Evolutionary conservation across 30 jellyfish, hydroid and myxozoan species (phyloP).

Genomic region (Pseudorhiza aurosa): DNA sequence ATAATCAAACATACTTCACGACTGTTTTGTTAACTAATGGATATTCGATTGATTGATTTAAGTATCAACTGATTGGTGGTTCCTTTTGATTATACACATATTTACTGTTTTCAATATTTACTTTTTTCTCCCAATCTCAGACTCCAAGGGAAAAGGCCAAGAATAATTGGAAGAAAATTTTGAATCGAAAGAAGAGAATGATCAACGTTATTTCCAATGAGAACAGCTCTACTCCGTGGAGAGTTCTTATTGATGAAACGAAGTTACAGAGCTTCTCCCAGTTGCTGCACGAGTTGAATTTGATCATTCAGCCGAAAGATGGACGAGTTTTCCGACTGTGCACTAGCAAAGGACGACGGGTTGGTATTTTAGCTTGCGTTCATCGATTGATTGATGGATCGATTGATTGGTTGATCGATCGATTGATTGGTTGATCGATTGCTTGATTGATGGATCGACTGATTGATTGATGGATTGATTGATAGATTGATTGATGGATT

Average conservation of each 20-base stretch:
- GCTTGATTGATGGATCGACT: not conserved
- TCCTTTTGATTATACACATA: no score
- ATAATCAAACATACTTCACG: no score
- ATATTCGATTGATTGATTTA: no score
- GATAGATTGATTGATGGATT: no score
- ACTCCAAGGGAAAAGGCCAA: constrained; percentile 11
- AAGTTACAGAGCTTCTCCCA: constrained; percentile 42
- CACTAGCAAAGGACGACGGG: constrained; percentile 78
- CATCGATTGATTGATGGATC: not conserved
- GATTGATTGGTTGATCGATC: not conserved
- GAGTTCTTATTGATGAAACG: constrained; percentile 49
- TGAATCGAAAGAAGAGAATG: constrained; percentile 33
- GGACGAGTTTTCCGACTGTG: constrained; percentile 77
- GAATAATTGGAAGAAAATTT: constrained; percentile 27
- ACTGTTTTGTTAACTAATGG: no score
- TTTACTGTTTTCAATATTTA: no score
- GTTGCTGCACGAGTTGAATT: constrained; percentile 56
- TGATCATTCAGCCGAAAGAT: constrained; percentile 47
- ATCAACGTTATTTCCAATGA: constrained; percentile 30
- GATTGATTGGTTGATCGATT: not conserved
- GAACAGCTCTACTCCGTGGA: constrained; percentile 33
- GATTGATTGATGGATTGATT: no score
- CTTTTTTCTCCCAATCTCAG: not conserved
- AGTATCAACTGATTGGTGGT: no score
- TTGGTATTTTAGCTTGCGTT: not conserved